Evolutionary conservation across 2,797 vertebrate species (phyloP).

Genomic region (Acridotheres tristis): DNA sequence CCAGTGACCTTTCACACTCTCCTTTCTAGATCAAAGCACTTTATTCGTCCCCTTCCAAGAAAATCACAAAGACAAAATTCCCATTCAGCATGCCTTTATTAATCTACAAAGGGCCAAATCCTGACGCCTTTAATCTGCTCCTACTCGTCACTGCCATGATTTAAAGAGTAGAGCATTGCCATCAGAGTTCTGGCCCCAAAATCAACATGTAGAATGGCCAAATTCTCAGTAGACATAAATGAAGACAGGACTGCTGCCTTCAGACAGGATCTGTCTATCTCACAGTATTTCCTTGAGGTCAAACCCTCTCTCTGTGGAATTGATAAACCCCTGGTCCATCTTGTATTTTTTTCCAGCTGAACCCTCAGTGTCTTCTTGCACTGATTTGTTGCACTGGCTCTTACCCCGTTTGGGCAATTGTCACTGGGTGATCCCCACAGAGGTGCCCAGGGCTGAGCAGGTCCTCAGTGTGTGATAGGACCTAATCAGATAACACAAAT

Average conservation of each 20-base stretch:
- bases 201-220: neutral
- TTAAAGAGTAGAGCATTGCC: neutral
- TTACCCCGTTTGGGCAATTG: neutral
- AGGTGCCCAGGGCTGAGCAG: neutral
- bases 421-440: neutral
- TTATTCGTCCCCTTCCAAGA: constrained; percentile 46
- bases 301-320: neutral
- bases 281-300: neutral
- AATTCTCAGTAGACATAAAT: neutral
- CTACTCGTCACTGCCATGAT: neutral
- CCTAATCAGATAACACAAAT: neutral
- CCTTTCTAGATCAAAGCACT: constrained; percentile 57
- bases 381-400: neutral
- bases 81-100: constrained; percentile 37
- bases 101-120: constrained; percentile 54
- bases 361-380: neutral
- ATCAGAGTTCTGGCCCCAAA: neutral
- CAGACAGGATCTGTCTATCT: neutral
- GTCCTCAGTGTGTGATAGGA: neutral
- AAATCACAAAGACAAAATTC: constrained; percentile 69
- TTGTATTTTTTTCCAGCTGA: neutral
- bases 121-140: constrained; percentile 29
- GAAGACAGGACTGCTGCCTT: neutral
- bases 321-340: neutral
- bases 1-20: constrained; percentile 60